Evolutionary conservation across 2,888 invertebrate genomes (phyloP).

Genomic region (Orthonychiurus folsomi): DNA sequence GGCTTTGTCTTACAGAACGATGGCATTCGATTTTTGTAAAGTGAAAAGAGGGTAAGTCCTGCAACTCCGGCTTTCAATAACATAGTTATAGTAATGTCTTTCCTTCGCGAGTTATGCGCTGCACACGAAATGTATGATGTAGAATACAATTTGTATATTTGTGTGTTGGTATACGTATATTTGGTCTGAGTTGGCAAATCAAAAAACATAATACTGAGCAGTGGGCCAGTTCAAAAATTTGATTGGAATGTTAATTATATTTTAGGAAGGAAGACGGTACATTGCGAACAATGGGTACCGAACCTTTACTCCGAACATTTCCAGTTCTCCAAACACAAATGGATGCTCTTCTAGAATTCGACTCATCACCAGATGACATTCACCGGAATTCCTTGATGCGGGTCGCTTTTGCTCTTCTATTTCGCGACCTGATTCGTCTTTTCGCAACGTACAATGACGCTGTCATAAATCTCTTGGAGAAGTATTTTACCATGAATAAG

Average conservation of each 20-base stretch:
- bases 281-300: conserved; percentile 91
- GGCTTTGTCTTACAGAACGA: conserved; percentile 93
- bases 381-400: conserved; percentile 93
- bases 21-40: conserved; percentile 99
- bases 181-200: too few relatives aligned
- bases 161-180: not conserved
- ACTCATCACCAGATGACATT: conserved; percentile 91
- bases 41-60: conserved; percentile 84
- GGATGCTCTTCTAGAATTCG: conserved; percentile 92
- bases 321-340: conserved; percentile 92
- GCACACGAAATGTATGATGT: too few relatives aligned
- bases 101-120: too few relatives aligned
- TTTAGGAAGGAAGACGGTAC: conserved; percentile 92
- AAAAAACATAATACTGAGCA: too few relatives aligned
- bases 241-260: conserved; percentile 26
- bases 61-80: conserved; percentile 6
- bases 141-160: not conserved
- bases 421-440: conserved; percentile 95
- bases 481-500: conserved; percentile 99
- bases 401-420: conserved; percentile 97
- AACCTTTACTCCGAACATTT: conserved; percentile 91
- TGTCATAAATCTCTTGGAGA: conserved; percentile 95
- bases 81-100: too few relatives aligned
- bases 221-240: too few relatives aligned
- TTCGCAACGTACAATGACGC: conserved; percentile 99